Percentiles rank a stretch among this genome's conserved stretches.
Conservation (phyloP, 2,113 vertebrate genomes). For the Polypterus bichir region DNA sequence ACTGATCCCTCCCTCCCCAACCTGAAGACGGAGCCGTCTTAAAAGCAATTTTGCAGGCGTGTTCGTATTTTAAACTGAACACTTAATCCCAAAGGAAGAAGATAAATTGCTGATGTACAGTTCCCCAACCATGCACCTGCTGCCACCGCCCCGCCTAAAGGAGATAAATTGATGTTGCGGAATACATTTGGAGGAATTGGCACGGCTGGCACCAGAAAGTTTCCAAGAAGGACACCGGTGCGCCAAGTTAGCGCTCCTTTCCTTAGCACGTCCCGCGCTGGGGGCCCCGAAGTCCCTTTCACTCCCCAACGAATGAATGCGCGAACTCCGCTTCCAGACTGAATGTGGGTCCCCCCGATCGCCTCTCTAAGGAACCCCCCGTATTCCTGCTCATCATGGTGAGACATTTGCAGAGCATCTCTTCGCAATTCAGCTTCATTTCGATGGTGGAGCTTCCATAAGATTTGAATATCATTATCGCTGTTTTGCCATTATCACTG, state of each 20-base stretch:
- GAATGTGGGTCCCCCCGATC: constrained; percentile 19
- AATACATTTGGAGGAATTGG: constrained; percentile 9
- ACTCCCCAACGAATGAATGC: background rate
- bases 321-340: constrained; percentile 24
- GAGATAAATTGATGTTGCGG: background rate
- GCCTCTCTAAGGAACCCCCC: constrained; percentile 15
- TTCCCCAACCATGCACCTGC: background rate
- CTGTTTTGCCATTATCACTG: constrained; percentile 4
- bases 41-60: background rate
- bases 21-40: background rate
- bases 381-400: constrained; percentile 33
- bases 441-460: constrained; percentile 31
- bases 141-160: background rate
- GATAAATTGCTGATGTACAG: background rate
- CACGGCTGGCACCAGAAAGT: constrained; percentile 9
- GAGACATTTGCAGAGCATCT: constrained; percentile 24
- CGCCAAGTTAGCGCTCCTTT: constrained; percentile 23
- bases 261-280: no score
- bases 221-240: constrained; percentile 16
- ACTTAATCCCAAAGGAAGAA: background rate
- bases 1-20: background rate
- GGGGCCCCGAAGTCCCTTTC: no score
- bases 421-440: constrained; percentile 26
- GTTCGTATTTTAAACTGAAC: background rate
- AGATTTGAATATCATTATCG: constrained; percentile 16